phyloP scores from a whole-genome alignment of 2,888 invertebrate genomes.

The Caenorhabditis sinica region DNA sequence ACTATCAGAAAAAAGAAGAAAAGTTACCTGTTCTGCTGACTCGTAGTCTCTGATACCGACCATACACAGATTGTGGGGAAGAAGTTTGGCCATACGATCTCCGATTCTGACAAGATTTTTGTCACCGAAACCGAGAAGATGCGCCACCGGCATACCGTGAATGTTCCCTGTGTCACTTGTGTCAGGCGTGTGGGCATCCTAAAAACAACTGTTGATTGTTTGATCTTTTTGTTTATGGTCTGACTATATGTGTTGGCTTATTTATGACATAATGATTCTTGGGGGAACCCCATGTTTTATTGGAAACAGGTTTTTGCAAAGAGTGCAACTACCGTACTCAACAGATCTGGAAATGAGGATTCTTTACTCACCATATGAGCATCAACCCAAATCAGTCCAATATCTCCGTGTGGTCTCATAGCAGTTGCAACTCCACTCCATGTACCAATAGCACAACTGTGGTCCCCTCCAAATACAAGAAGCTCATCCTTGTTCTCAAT shows the following conservation, averaged over 20 bases:
- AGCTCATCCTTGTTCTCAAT: constrained; percentile 73
- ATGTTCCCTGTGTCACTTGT: constrained; percentile 78
- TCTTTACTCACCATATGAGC: constrained; percentile 76
- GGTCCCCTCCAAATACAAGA: constrained; percentile 79
- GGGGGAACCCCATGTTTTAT: background rate
- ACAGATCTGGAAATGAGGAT: background rate
- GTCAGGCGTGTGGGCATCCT: constrained; percentile 79
- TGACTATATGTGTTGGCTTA: background rate
- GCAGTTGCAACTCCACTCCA: constrained; percentile 80
- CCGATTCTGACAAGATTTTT: constrained; percentile 67
- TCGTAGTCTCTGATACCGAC: constrained; percentile 80
- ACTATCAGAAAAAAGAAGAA: background rate
- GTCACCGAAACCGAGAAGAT: constrained; percentile 79
- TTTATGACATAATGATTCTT: constrained; percentile 16
- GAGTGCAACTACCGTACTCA: constrained; percentile 4
- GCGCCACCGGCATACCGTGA: constrained; percentile 81
- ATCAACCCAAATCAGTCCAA: constrained; percentile 81
- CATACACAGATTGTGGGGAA: constrained; percentile 76
- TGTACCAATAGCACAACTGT: constrained; percentile 81
- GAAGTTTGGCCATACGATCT: constrained; percentile 76
- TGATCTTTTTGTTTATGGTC: constrained; percentile 24
- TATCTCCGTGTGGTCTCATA: constrained; percentile 74
- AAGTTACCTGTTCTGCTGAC: constrained; percentile 75
- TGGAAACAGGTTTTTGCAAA: constrained; percentile 13
- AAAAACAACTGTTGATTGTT: constrained; percentile 40